phyloP scores from a whole-genome alignment of 2,888 invertebrate species.

The Tromatobia lineatoria region DNA sequence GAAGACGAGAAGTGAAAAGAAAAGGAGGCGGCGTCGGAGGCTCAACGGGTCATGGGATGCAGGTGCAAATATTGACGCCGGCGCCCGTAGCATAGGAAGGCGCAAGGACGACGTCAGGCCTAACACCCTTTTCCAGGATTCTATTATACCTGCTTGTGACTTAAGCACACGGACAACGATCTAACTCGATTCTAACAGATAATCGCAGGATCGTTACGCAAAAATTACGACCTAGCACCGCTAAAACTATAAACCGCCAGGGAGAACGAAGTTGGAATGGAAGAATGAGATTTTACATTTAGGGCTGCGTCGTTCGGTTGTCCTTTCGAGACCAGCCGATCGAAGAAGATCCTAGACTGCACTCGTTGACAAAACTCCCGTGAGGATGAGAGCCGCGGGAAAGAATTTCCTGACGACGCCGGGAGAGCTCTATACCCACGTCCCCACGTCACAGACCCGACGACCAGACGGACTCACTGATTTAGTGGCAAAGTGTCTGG shows the following conservation, averaged over 20 bases:
- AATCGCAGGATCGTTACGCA: constrained; percentile 34
- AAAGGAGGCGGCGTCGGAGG: constrained; percentile 42
- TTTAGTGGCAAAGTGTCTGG: constrained; percentile 66
- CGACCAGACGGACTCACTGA: constrained; percentile 57
- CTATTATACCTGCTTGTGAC: constrained; percentile 69
- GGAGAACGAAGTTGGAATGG: not conserved
- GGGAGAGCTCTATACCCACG: constrained; percentile 9
- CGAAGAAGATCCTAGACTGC: constrained; percentile 31
- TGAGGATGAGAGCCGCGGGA: constrained; percentile 43
- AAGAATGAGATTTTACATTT: constrained; percentile 16
- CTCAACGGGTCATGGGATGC: constrained; percentile 67
- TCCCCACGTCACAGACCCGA: constrained; percentile 22
- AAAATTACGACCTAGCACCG: constrained; percentile 15
- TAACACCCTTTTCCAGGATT: constrained; percentile 69
- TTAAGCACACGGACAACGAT: constrained; percentile 49
- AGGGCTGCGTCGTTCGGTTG: not conserved
- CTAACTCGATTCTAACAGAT: constrained; percentile 20
- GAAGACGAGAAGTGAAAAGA: constrained; percentile 26
- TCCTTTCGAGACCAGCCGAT: not conserved
- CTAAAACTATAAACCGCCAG: not conserved
- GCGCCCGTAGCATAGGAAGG: constrained; percentile 70
- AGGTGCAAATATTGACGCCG: constrained; percentile 79
- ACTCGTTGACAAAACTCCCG: constrained; percentile 37
- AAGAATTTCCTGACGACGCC: constrained; percentile 62
- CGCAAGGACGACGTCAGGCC: constrained; percentile 29